Evolutionary conservation across 1,140 invertebrate species (phyloP).

Genomic region (Drosophila parabipectinata): DNA sequence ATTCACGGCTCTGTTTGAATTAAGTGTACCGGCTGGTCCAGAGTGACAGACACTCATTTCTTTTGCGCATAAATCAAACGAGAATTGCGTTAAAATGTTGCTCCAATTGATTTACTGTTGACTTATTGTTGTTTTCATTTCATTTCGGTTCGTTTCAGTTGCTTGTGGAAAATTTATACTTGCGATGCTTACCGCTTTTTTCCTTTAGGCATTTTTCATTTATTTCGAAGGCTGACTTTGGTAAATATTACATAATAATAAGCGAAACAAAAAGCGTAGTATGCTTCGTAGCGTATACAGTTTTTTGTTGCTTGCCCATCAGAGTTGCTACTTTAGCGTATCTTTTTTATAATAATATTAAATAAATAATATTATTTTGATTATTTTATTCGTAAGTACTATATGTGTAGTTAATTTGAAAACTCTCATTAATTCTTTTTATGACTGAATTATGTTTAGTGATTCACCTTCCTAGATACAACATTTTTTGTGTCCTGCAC

Average conservation of each 20-base stretch:
- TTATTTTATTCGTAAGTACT: not conserved
- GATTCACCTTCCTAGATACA: not conserved
- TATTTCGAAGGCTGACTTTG: conserved; percentile 28
- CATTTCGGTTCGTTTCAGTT: conserved; percentile 28
- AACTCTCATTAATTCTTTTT: no score
- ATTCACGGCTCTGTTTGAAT: not conserved
- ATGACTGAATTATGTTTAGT: not conserved
- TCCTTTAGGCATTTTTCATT: conserved; percentile 19
- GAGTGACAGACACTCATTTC: conserved; percentile 15
- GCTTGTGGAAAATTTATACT: conserved; percentile 26
- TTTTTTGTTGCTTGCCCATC: not conserved
- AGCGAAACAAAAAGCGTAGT: conserved; percentile 41
- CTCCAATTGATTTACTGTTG: conserved; percentile 66
- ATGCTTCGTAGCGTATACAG: conserved; percentile 28
- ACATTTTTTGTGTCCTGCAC: conserved; percentile 1
- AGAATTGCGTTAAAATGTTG: conserved; percentile 32
- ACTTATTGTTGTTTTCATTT: conserved; percentile 56
- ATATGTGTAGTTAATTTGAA: not conserved
- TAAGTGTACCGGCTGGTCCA: conserved; percentile 19
- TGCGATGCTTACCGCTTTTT: conserved; percentile 6
- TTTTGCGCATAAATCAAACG: conserved; percentile 42
- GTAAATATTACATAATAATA: conserved; percentile 60
- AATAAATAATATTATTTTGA: not conserved
- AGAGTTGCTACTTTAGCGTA: not conserved
- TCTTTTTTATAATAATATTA: not conserved